Conservation (phyloP, 1,140 invertebrate species). For the Drosophila kikkawai region DNA sequence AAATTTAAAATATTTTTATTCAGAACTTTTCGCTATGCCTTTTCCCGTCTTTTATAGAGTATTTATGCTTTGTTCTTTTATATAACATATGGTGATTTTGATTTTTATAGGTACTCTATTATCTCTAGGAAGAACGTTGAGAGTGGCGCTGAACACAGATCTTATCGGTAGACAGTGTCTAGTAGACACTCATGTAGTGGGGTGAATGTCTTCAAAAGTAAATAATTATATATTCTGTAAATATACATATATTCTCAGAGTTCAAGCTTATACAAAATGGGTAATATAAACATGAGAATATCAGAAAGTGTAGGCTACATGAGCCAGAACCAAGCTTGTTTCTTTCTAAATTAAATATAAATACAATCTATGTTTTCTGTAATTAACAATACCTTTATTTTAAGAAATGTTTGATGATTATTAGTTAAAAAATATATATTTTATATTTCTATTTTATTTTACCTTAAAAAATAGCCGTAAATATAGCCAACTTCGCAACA, state of each 20-base stretch:
- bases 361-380: too few species aligned
- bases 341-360: background rate
- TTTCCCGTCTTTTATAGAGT: too few species aligned
- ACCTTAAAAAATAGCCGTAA: background rate
- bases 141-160: background rate
- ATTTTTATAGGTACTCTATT: background rate
- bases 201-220: background rate
- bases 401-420: too few species aligned
- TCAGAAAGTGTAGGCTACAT: background rate
- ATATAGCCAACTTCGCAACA: constrained; percentile 13
- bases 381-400: too few species aligned
- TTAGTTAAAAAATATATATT: too few species aligned
- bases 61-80: too few species aligned
- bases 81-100: background rate
- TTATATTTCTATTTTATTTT: too few species aligned
- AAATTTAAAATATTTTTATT: too few species aligned
- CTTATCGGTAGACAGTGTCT: background rate
- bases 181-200: too few species aligned
- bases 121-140: background rate
- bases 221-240: background rate
- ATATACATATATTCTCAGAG: background rate
- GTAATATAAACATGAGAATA: background rate
- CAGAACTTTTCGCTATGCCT: too few species aligned
- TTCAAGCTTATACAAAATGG: background rate
- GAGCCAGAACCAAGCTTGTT: background rate